Evolutionary conservation across 2,888 invertebrate species (phyloP).

Genomic region (Vesta saturnalis): DNA sequence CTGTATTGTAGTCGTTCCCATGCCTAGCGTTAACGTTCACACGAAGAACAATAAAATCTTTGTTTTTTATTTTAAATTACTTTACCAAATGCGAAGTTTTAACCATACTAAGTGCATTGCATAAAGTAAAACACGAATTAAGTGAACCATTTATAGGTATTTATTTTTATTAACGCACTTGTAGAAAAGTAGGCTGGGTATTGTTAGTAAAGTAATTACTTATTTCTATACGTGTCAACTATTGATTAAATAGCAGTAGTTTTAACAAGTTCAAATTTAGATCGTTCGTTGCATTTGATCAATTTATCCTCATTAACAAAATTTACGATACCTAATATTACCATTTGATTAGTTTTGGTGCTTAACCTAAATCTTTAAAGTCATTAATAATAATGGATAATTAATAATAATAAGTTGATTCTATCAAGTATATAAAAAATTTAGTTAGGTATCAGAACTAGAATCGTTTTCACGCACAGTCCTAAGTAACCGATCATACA

Average conservation of each 20-base stretch:
- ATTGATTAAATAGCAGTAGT: background rate
- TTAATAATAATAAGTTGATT: too few relatives aligned
- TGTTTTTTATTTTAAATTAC: constrained; percentile 24
- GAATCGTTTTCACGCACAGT: too few relatives aligned
- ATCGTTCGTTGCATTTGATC: too few relatives aligned
- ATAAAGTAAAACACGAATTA: background rate
- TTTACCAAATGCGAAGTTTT: constrained; percentile 13
- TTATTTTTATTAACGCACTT: constrained; percentile 1
- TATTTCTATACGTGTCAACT: background rate
- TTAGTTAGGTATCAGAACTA: too few relatives aligned
- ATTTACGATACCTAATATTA: too few relatives aligned
- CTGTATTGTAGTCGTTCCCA: constrained; percentile 23
- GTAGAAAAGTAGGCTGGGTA: background rate
- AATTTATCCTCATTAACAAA: too few relatives aligned
- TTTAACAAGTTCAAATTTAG: background rate
- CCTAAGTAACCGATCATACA: too few relatives aligned
- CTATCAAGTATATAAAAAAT: too few relatives aligned
- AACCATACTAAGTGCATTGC: background rate
- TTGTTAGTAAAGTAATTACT: background rate
- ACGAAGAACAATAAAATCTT: constrained; percentile 23
- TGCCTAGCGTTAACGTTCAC: constrained; percentile 15
- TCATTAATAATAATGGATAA: too few relatives aligned
- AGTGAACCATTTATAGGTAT: background rate
- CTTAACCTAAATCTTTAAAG: too few relatives aligned
- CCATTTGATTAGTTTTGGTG: too few relatives aligned